Conservation (phyloP, 2,797 vertebrate genomes). For the Macroramphosus scolopax region DNA sequence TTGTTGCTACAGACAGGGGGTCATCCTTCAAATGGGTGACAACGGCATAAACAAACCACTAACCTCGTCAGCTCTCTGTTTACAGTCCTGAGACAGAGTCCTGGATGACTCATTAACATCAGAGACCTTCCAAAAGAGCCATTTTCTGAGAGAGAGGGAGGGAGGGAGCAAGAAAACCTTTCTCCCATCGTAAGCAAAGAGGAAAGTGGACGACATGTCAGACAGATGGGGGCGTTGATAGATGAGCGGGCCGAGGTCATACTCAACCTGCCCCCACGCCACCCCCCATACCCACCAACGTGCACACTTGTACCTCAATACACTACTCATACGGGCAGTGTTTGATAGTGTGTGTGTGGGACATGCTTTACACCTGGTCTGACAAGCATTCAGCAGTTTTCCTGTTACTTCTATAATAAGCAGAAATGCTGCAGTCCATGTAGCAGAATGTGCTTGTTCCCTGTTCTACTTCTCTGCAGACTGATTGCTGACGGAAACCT, state of each 20-base stretch:
- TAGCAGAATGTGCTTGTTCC: constrained; percentile 2
- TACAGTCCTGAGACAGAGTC: constrained; percentile 56
- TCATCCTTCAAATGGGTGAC: constrained; percentile 72
- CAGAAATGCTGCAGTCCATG: not conserved
- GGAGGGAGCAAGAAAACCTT: constrained; percentile 7
- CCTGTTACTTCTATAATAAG: not conserved
- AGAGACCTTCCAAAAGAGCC: constrained; percentile 51
- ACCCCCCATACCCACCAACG: constrained; percentile 7
- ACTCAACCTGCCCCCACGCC: constrained; percentile 50
- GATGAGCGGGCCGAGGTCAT: constrained; percentile 72
- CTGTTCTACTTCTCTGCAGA: too few species aligned
- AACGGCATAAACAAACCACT: constrained; percentile 72
- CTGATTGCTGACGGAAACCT: constrained; percentile 11
- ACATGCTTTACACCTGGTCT: constrained; percentile 20
- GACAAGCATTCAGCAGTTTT: constrained; percentile 21
- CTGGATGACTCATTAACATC: constrained; percentile 72
- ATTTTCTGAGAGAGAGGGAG: constrained; percentile 28
- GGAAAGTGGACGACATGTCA: constrained; percentile 52
- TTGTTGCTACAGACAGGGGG: constrained; percentile 43
- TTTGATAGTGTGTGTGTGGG: constrained; percentile 1
- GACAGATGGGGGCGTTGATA: constrained; percentile 72
- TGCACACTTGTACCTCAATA: constrained; percentile 8
- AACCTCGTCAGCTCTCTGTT: constrained; percentile 70
- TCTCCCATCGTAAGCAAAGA: constrained; percentile 38
- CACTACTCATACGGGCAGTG: not conserved